phyloP scores from a whole-genome alignment of 2,797 vertebrate species.

The Adelosebastes latens region DNA sequence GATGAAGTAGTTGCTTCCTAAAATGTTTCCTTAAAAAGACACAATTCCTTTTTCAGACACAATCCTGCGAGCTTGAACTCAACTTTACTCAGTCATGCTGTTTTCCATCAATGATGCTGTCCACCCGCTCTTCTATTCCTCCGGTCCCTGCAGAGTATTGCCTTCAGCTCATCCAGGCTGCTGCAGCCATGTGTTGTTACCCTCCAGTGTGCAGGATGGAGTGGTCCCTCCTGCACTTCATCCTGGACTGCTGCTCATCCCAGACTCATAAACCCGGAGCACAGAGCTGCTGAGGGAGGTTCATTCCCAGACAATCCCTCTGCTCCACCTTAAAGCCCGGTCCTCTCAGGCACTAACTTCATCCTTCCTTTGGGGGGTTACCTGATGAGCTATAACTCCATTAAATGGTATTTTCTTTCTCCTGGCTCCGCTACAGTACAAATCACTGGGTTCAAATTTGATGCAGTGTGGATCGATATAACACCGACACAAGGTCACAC shows the following conservation, averaged over 20 bases:
- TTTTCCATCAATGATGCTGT: conserved; percentile 24
- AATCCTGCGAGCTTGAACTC: not conserved
- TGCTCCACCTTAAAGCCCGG: not conserved
- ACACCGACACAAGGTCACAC: not conserved
- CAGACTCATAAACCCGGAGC: not conserved
- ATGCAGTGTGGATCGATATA: not conserved
- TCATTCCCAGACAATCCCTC: not conserved
- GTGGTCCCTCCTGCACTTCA: conserved; percentile 1
- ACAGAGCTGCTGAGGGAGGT: not conserved
- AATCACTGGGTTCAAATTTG: not conserved
- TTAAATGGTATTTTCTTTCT: not conserved
- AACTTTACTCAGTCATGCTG: not conserved
- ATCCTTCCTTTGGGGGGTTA: not conserved
- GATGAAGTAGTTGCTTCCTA: not conserved
- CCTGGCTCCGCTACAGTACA: not conserved
- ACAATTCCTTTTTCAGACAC: not conserved
- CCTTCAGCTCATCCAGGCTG: conserved; percentile 36
- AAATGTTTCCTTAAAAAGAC: not conserved
- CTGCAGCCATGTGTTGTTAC: conserved; percentile 13
- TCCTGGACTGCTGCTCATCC: not conserved
- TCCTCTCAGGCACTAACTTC: not conserved
- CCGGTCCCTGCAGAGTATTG: conserved; percentile 9
- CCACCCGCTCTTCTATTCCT: conserved; percentile 10
- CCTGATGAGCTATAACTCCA: not conserved
- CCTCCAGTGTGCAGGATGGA: conserved; percentile 6